These are phyloP conservation scores for Verasper variegatus DNA, from an alignment of 2,113 vertebrate genomes.

Conservation along the genomic window DNA sequence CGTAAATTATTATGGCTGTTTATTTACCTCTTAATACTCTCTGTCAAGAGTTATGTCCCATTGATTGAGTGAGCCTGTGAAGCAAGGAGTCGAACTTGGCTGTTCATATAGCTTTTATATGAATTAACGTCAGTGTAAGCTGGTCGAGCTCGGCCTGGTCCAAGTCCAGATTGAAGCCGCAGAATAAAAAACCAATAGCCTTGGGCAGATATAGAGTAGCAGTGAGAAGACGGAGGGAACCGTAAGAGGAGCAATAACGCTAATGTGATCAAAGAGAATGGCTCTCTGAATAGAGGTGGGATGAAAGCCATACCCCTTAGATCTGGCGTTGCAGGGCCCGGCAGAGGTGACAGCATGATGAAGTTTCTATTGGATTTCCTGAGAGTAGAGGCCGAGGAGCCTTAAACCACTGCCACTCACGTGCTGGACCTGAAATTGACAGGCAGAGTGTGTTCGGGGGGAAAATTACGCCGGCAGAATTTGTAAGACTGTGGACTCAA, in stretches of 20 bases:
- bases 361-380: constrained; percentile 79
- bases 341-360: constrained; percentile 80
- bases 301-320: constrained; percentile 77
- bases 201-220: constrained; percentile 77
- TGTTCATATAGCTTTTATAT: constrained; percentile 66
- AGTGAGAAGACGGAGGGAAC: constrained; percentile 73
- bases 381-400: constrained; percentile 65
- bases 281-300: constrained; percentile 80
- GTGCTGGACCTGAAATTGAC: constrained; percentile 70
- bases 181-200: constrained; percentile 80
- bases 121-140: constrained; percentile 56
- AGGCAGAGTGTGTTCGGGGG: constrained; percentile 58
- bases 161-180: constrained; percentile 68
- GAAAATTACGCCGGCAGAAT: constrained; percentile 25
- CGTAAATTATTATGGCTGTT: constrained; percentile 27
- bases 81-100: constrained; percentile 53
- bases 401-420: constrained; percentile 59
- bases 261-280: constrained; percentile 84
- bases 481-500: not conserved
- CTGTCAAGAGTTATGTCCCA: constrained; percentile 18
- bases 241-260: constrained; percentile 82
- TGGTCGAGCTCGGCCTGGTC: constrained; percentile 58
- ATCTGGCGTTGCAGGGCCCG: constrained; percentile 75
- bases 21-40: constrained; percentile 50
- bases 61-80: constrained; percentile 53